These are phyloP conservation scores for Onthophagus sagittarius DNA, from an alignment of 2,888 invertebrate species.

Conservation along the genomic window DNA sequence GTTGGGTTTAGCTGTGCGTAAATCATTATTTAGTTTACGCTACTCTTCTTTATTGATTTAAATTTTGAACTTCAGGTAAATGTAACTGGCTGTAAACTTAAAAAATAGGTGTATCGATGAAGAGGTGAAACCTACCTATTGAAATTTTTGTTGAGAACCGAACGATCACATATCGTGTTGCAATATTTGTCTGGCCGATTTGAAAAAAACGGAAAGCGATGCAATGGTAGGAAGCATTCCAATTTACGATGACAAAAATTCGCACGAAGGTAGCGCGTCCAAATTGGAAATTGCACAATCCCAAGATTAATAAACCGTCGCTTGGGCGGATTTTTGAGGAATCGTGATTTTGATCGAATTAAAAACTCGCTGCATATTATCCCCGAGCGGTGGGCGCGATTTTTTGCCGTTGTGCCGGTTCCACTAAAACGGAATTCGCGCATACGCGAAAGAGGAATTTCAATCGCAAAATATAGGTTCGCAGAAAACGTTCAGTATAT, in stretches of 20 bases:
- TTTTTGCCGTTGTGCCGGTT: background rate
- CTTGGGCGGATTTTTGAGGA: constrained; percentile 8
- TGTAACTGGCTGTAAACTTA: no score
- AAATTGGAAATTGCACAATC: background rate
- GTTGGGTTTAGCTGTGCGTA: no score
- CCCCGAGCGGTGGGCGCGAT: constrained; percentile 14
- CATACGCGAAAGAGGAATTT: background rate
- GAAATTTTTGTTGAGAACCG: background rate
- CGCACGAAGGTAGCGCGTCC: background rate
- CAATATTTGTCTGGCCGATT: background rate
- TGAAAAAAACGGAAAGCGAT: background rate
- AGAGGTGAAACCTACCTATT: background rate
- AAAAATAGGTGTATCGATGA: no score
- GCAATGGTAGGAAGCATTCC: background rate
- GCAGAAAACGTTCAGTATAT: background rate
- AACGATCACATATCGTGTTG: background rate
- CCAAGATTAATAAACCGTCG: background rate
- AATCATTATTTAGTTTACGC: no score
- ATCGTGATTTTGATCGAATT: constrained; percentile 25
- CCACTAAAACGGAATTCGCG: background rate
- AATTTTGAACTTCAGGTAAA: no score
- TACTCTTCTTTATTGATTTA: no score
- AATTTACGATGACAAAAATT: background rate
- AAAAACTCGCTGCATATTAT: constrained; percentile 20
- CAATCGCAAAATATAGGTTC: background rate